Conservation (phyloP, 2,888 invertebrate genomes). For the Heliconius ismenius region DNA sequence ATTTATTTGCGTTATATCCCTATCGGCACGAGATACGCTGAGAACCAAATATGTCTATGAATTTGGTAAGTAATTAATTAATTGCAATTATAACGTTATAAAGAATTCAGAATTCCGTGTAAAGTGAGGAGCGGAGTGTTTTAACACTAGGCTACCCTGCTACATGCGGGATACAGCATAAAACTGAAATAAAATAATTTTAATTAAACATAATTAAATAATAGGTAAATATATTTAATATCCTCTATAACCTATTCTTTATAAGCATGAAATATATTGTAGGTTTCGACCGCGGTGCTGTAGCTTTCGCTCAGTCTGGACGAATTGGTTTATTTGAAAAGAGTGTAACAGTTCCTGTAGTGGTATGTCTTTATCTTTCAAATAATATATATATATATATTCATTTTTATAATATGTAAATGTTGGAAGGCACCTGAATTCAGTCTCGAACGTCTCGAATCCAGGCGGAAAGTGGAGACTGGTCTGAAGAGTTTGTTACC, state of each 20-base stretch:
- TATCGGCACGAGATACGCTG: not conserved
- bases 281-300: slow-evolving; percentile 31
- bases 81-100: not conserved
- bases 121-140: no score
- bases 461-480: not conserved
- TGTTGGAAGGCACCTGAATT: no score
- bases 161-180: no score
- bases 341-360: slow-evolving; percentile 32
- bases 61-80: slow-evolving; percentile 16
- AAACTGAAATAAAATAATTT: no score
- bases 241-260: not conserved
- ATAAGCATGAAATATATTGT: not conserved
- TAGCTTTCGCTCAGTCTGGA: slow-evolving; percentile 31
- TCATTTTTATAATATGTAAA: no score
- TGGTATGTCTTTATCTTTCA: slow-evolving; percentile 31
- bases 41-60: slow-evolving; percentile 17
- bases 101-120: no score
- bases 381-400: no score
- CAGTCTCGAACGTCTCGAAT: not conserved
- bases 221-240: no score
- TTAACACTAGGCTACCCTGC: no score
- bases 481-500: no score
- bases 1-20: slow-evolving; percentile 6
- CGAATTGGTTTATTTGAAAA: slow-evolving; percentile 35
- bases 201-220: no score